These are phyloP conservation scores for Ephestia elutella DNA, from an alignment of 1,140 invertebrate species.

Conservation along the genomic window DNA sequence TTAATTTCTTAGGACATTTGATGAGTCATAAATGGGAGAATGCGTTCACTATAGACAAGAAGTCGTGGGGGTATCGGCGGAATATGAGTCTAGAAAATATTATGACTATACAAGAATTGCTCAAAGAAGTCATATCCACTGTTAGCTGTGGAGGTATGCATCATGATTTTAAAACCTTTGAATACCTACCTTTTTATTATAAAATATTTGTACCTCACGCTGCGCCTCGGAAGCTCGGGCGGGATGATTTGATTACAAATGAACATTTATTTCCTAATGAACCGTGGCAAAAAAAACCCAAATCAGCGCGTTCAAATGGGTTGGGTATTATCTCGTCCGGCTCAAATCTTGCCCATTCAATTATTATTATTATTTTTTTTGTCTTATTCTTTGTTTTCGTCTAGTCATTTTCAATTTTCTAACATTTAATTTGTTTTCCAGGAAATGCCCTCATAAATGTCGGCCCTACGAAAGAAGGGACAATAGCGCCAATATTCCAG, in stretches of 20 bases:
- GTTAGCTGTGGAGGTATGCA: constrained; percentile 92
- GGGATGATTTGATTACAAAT: too few species aligned
- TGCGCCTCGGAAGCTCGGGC: too few species aligned
- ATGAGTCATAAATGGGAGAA: constrained; percentile 91
- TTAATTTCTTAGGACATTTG: not conserved
- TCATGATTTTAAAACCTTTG: constrained; percentile 61
- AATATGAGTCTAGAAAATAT: constrained; percentile 83
- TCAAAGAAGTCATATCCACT: constrained; percentile 84
- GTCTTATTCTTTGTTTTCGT: too few species aligned
- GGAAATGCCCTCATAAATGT: constrained; percentile 93
- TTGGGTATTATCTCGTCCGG: too few species aligned
- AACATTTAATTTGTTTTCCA: constrained; percentile 23
- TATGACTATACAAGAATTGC: constrained; percentile 81
- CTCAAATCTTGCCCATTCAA: too few species aligned
- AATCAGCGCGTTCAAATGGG: too few species aligned
- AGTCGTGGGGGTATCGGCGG: constrained; percentile 93
- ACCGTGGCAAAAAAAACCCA: too few species aligned
- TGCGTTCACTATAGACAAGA: constrained; percentile 90
- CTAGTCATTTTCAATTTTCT: too few species aligned
- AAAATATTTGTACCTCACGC: too few species aligned
- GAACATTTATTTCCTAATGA: too few species aligned
- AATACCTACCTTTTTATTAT: too few species aligned
- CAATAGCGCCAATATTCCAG: constrained; percentile 91
- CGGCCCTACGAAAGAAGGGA: constrained; percentile 92
- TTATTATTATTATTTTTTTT: too few species aligned